A percentile compares a stretch with the other conserved stretches of the same genome.
Conservation (phyloP, 1,140 invertebrate genomes). For the Leptonema lineaticorne region DNA sequence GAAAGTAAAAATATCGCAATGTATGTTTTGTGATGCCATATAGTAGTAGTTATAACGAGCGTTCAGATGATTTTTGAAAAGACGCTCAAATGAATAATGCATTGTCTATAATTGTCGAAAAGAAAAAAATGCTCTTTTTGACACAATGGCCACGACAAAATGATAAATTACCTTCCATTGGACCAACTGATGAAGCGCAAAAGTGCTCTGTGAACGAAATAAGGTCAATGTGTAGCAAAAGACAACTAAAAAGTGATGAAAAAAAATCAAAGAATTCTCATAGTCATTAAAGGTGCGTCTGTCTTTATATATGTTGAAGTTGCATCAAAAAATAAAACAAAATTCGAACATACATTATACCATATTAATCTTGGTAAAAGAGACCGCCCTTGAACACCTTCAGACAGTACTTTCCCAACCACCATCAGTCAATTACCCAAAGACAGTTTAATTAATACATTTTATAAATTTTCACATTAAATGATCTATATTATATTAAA, state of each 20-base stretch:
- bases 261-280: background rate
- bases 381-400: background rate
- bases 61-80: no score
- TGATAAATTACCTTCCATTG: slow-evolving; percentile 8
- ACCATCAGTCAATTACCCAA: background rate
- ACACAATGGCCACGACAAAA: background rate
- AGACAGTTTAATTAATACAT: background rate
- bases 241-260: background rate
- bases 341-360: no score
- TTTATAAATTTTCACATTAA: background rate
- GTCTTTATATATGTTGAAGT: no score
- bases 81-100: slow-evolving; percentile 10
- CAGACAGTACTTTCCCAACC: background rate
- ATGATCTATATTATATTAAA: no score
- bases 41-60: background rate
- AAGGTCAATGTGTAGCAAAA: background rate
- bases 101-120: slow-evolving; percentile 11
- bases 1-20: background rate
- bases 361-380: no score
- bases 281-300: no score
- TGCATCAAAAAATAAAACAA: background rate
- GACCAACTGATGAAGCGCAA: background rate
- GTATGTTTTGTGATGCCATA: slow-evolving; percentile 1
- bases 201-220: slow-evolving; percentile 10
- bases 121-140: background rate